phyloP scores from a whole-genome alignment of 2,797 vertebrate genomes.

The Dipus sagitta region DNA sequence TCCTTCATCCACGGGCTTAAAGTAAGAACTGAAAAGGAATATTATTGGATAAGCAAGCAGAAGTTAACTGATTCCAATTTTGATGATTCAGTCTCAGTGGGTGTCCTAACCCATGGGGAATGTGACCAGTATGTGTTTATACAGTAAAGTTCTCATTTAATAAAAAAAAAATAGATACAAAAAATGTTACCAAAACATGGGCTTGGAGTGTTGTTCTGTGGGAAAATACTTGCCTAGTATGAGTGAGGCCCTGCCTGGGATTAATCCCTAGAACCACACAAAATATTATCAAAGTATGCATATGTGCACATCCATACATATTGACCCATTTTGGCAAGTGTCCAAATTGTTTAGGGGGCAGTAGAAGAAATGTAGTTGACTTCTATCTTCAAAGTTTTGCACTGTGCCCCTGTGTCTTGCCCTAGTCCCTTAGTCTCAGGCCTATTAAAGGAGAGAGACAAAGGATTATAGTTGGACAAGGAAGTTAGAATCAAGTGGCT shows the following conservation, averaged over 20 bases:
- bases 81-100: constrained; percentile 28
- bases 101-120: constrained; percentile 6
- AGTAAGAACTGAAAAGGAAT: neutral
- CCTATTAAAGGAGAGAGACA: neutral
- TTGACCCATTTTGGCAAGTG: neutral
- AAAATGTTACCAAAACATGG: no score
- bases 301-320: neutral
- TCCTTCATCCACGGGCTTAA: neutral
- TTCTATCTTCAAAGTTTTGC: neutral
- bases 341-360: neutral
- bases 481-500: neutral
- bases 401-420: neutral
- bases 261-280: neutral
- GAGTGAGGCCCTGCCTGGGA: no score
- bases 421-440: neutral
- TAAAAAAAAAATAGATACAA: no score
- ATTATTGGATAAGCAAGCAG: neutral
- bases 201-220: no score
- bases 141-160: no score
- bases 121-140: no score
- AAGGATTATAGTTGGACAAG: neutral
- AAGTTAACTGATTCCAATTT: neutral
- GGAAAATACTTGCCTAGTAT: no score
- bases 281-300: neutral
- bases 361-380: neutral